Percentiles rank a stretch among this genome's conserved stretches.
These are phyloP conservation scores for Acipenser ruthenus DNA, from an alignment of 2,797 vertebrate genomes.

Conservation along the genomic window DNA sequence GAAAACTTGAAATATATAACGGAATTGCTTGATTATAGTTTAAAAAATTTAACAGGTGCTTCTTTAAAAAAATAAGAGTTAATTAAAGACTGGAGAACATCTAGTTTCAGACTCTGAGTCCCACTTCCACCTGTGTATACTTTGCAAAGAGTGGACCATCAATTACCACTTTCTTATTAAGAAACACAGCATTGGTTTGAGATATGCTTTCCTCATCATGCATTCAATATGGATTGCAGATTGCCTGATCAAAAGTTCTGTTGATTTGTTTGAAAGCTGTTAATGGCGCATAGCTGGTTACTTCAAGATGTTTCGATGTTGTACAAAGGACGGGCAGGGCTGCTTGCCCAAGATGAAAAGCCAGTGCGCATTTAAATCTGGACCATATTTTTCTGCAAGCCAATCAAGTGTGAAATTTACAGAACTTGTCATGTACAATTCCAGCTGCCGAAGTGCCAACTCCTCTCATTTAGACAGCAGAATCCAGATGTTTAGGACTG, in stretches of 20 bases:
- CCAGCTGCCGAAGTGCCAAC: conserved; percentile 67
- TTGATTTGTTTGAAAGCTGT: conserved; percentile 67
- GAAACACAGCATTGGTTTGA: conserved; percentile 22
- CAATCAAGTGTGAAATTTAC: conserved; percentile 78
- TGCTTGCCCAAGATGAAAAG: conserved; percentile 49
- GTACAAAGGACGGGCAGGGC: conserved; percentile 37
- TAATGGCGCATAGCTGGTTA: conserved; percentile 67
- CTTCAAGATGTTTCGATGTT: conserved; percentile 43
- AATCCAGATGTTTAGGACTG: conserved; percentile 55
- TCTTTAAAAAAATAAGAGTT: too few species aligned
- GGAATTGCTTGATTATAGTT: too few species aligned
- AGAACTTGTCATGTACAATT: conserved; percentile 68
- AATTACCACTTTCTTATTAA: conserved; percentile 9
- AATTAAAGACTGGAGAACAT: too few species aligned
- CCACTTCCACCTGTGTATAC: conserved; percentile 16
- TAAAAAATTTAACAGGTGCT: too few species aligned
- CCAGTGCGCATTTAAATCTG: conserved; percentile 70
- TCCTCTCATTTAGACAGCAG: conserved; percentile 43
- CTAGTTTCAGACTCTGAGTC: conserved; percentile 4
- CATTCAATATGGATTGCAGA: conserved; percentile 30
- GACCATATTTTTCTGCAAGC: conserved; percentile 72
- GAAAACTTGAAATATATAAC: too few species aligned
- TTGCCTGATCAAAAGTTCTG: conserved; percentile 57
- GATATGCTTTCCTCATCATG: conserved; percentile 32
- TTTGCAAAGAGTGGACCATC: conserved; percentile 23